Evolutionary conservation across 2,888 invertebrate species (phyloP).

Genomic region (Augochlorella aurata): DNA sequence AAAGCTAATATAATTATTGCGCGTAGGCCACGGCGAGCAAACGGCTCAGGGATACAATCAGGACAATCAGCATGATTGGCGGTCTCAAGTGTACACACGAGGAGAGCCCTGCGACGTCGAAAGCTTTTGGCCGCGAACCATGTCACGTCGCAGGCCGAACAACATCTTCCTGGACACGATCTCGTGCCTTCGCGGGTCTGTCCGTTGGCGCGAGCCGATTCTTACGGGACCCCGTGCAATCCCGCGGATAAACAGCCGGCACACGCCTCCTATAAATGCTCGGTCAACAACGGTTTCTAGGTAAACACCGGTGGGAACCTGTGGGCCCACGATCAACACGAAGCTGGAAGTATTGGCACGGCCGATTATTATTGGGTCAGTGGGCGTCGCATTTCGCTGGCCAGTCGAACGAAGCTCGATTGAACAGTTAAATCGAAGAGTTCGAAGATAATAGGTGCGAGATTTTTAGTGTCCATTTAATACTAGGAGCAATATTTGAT

Average conservation of each 20-base stretch:
- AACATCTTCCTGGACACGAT: neutral
- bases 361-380: too few relatives aligned
- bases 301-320: neutral
- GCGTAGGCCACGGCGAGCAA: slow-evolving; percentile 70
- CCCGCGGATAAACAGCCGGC: neutral
- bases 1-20: slow-evolving; percentile 78
- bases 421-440: too few relatives aligned
- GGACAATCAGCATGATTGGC: slow-evolving; percentile 78
- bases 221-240: slow-evolving; percentile 3
- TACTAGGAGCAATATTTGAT: too few relatives aligned
- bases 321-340: neutral
- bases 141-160: slow-evolving; percentile 46
- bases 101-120: slow-evolving; percentile 52
- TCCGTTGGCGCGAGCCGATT: neutral
- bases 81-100: slow-evolving; percentile 72
- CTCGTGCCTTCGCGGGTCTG: slow-evolving; percentile 23
- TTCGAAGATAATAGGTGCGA: too few relatives aligned
- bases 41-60: slow-evolving; percentile 73
- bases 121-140: slow-evolving; percentile 66
- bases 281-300: neutral
- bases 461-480: too few relatives aligned
- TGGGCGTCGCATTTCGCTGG: too few relatives aligned
- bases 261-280: neutral
- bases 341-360: neutral
- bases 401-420: too few relatives aligned